Conservation (phyloP, 37 sponge, comb jelly and placozoan species). For the Ephydatia muelleri region DNA sequence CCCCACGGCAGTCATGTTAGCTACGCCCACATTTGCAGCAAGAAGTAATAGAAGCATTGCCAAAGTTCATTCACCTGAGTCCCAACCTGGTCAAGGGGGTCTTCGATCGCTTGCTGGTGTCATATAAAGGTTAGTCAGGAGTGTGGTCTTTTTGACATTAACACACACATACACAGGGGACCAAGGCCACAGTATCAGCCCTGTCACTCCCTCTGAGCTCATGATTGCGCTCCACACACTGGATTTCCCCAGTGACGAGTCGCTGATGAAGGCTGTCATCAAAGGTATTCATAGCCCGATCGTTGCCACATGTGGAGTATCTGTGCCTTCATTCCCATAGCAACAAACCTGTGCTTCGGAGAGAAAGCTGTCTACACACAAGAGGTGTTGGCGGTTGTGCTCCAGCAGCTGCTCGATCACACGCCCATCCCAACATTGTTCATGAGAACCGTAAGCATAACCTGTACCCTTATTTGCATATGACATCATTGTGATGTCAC, state of each 20-base stretch:
- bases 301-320: not conserved
- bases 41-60: conserved; percentile 87
- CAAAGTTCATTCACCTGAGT: conserved; percentile 86
- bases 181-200: conserved; percentile 59
- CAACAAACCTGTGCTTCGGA: conserved; percentile 87
- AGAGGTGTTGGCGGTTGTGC: conserved; percentile 89
- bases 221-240: conserved; percentile 94
- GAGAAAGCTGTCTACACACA: conserved; percentile 87
- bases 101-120: conserved; percentile 74
- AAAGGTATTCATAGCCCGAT: conserved; percentile 57
- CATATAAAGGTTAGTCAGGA: conserved; percentile 49
- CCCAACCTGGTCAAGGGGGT: conserved; percentile 87
- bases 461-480: not conserved
- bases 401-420: conserved; percentile 91
- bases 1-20: not conserved
- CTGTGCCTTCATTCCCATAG: conserved; percentile 33
- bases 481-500: not conserved
- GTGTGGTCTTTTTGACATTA: not conserved
- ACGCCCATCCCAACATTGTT: conserved; percentile 91
- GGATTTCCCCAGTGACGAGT: conserved; percentile 84
- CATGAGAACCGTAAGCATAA: conserved; percentile 93
- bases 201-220: conserved; percentile 88
- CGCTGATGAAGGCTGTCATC: conserved; percentile 88
- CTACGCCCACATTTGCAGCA: conserved; percentile 37
- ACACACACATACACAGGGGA: conserved; percentile 45